Conservation (phyloP, 2,113 vertebrate species). For the Percina caprodes region DNA sequence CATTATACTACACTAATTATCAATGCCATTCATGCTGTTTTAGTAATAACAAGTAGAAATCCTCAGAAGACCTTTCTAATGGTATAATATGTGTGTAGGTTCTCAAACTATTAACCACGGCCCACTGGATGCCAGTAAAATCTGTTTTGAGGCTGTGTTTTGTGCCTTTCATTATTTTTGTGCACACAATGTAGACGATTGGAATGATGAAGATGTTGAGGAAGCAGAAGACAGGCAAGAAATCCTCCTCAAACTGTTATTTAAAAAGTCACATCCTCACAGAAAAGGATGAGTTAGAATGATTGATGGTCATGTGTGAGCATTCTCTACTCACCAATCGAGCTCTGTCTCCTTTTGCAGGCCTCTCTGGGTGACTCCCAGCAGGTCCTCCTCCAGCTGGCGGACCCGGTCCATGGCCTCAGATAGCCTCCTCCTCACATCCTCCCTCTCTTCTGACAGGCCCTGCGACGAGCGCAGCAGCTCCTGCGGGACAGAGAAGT, state of each 20-base stretch:
- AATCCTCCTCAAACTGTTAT: conserved; percentile 22
- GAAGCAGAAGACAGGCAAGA: conserved; percentile 9
- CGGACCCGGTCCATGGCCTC: conserved; percentile 89
- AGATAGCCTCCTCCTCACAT: conserved; percentile 87
- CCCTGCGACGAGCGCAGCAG: conserved; percentile 85
- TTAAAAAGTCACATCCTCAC: neutral
- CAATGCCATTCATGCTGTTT: neutral
- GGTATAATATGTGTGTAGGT: neutral
- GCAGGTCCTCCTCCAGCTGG: conserved; percentile 94
- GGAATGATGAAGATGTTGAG: conserved; percentile 27
- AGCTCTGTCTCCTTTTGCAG: conserved; percentile 96
- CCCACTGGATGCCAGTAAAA: neutral
- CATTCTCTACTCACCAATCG: conserved; percentile 88
- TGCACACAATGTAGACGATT: neutral
- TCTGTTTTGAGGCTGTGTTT: neutral
- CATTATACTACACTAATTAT: neutral
- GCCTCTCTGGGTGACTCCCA: conserved; percentile 91
- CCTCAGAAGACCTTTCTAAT: neutral
- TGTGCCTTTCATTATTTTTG: neutral
- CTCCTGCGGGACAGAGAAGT: conserved; percentile 74
- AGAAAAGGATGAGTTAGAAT: neutral
- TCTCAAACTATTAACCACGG: neutral
- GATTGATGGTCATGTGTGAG: conserved; percentile 12
- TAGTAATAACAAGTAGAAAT: neutral
- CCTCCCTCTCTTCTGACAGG: conserved; percentile 88